Conservation (phyloP, 2,888 invertebrate species). For the Harpagoxenus sublaevis region DNA sequence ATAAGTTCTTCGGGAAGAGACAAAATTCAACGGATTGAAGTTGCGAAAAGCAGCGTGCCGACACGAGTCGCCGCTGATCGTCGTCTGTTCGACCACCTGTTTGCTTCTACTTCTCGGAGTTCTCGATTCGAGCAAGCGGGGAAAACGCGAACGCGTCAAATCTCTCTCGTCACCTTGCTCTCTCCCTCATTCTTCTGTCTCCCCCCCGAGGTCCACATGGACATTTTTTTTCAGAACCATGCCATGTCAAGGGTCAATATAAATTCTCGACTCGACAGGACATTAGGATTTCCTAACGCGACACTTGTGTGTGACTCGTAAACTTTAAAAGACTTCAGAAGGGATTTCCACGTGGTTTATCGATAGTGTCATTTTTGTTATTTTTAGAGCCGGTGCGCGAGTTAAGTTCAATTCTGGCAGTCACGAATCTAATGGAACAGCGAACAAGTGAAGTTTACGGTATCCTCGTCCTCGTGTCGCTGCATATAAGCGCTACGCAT, state of each 20-base stretch:
- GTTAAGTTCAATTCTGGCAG: background rate
- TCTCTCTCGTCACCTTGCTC: background rate
- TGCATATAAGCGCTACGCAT: background rate
- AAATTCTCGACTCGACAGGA: background rate
- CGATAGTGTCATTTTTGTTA: background rate
- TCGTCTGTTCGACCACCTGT: conserved; percentile 53
- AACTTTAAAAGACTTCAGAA: background rate
- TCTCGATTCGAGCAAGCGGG: conserved; percentile 11
- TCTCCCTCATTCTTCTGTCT: background rate
- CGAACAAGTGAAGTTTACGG: background rate
- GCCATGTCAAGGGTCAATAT: background rate
- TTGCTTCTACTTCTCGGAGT: conserved; percentile 33
- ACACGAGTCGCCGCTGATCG: background rate
- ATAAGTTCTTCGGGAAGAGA: background rate
- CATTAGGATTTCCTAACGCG: background rate
- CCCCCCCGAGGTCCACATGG: background rate
- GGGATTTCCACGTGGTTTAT: background rate
- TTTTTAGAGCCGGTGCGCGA: too few relatives aligned
- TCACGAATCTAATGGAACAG: background rate
- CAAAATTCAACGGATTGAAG: background rate
- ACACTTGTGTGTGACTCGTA: background rate
- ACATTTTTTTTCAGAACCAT: background rate
- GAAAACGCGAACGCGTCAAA: conserved; percentile 14
- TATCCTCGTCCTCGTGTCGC: conserved; percentile 3
- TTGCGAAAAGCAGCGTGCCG: background rate